A percentile compares a stretch with the other conserved stretches of the same genome.
phyloP scores from a whole-genome alignment of 2,797 vertebrate genomes.

The Pipistrellus pipistrellus region DNA sequence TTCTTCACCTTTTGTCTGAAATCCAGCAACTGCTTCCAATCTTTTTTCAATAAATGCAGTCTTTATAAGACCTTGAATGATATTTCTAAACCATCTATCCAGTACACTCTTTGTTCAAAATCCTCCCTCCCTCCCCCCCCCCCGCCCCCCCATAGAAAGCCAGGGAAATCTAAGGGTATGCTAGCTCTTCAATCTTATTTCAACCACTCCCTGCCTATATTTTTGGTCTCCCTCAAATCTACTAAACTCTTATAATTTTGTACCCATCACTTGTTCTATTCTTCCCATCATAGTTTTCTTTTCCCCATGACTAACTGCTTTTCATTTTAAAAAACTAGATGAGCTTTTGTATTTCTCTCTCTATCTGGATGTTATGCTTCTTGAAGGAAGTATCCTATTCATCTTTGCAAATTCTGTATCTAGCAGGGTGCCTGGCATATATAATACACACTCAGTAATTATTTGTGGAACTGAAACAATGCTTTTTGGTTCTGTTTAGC shows the following conservation, averaged over 20 bases:
- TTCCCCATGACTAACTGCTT: slow-evolving; percentile 33
- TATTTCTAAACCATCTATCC: slow-evolving; percentile 26
- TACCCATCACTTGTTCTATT: background rate
- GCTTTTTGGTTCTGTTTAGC: background rate
- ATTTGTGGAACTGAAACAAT: slow-evolving; percentile 9
- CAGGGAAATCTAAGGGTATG: slow-evolving; percentile 14
- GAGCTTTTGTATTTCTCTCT: slow-evolving; percentile 57
- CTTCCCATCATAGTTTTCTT: background rate
- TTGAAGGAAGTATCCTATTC: slow-evolving; percentile 53
- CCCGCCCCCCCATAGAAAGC: slow-evolving; percentile 5
- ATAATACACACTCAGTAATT: background rate
- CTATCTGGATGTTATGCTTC: slow-evolving; percentile 27
- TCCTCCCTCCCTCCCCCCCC: background rate
- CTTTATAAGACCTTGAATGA: background rate
- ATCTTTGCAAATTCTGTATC: slow-evolving; percentile 30
- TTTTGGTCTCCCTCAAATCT: slow-evolving; percentile 42
- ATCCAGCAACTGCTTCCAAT: background rate
- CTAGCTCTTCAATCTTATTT: slow-evolving; percentile 44
- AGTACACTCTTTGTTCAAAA: slow-evolving; percentile 37
- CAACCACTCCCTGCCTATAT: background rate
- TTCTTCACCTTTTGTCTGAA: slow-evolving; percentile 55
- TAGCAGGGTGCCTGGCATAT: background rate
- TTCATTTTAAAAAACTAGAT: slow-evolving; percentile 51
- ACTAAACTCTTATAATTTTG: background rate
- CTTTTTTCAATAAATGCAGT: slow-evolving; percentile 13